Conservation (phyloP, 2,797 vertebrate species). For the Alosa sapidissima region DNA sequence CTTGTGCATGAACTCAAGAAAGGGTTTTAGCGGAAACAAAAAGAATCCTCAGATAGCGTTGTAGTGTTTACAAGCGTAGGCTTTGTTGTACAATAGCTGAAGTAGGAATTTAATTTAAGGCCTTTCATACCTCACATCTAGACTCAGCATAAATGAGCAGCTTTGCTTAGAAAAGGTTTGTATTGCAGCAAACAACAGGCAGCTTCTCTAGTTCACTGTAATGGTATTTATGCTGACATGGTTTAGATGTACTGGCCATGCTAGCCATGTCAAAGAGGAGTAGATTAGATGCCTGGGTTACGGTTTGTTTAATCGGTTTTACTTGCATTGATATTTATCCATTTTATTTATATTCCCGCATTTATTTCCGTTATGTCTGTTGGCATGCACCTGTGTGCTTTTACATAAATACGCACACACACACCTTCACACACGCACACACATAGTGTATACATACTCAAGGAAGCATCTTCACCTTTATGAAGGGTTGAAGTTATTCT, state of each 20-base stretch:
- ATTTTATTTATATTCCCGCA: slow-evolving; percentile 58
- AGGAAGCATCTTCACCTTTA: slow-evolving; percentile 38
- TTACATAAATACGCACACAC: background rate
- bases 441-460: slow-evolving; percentile 28
- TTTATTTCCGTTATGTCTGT: slow-evolving; percentile 61
- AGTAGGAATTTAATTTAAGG: slow-evolving; percentile 29
- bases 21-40: background rate
- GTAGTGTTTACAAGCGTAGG: slow-evolving; percentile 18
- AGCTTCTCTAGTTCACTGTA: slow-evolving; percentile 69
- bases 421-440: background rate
- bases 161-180: slow-evolving; percentile 24
- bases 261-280: slow-evolving; percentile 38
- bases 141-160: slow-evolving; percentile 49
- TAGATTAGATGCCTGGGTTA: slow-evolving; percentile 48
- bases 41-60: background rate
- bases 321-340: slow-evolving; percentile 67
- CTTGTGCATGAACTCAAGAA: background rate
- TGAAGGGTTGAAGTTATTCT: slow-evolving; percentile 21
- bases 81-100: slow-evolving; percentile 16
- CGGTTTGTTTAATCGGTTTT: slow-evolving; percentile 44
- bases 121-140: slow-evolving; percentile 71
- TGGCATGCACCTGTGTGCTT: background rate
- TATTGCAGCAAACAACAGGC: slow-evolving; percentile 61
- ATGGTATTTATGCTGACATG: slow-evolving; percentile 68
- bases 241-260: slow-evolving; percentile 43